Evolutionary conservation across 2,797 vertebrate species (phyloP).

Genomic region (Eidolon dupreanum): DNA sequence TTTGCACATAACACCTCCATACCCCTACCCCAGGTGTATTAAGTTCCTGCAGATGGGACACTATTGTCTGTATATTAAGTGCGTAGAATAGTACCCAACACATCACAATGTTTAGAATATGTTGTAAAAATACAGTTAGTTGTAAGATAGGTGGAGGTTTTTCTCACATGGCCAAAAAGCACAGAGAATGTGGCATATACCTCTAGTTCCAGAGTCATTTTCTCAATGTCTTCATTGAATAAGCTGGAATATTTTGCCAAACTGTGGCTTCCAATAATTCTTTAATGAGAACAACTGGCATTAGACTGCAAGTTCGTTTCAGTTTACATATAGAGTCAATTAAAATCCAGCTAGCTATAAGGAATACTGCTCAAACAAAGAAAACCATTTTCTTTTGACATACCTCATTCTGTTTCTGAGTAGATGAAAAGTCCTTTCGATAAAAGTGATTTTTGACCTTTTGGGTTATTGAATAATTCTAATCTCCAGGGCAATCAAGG

Average conservation of each 20-base stretch:
- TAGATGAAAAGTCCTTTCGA: background rate
- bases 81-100: background rate
- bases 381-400: conserved; percentile 75
- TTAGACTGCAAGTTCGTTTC: conserved; percentile 72
- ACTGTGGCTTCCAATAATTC: conserved; percentile 51
- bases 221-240: conserved; percentile 72
- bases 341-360: conserved; percentile 32
- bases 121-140: background rate
- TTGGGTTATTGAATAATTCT: background rate
- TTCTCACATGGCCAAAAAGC: background rate
- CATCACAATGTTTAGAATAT: background rate
- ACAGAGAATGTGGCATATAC: background rate
- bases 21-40: background rate
- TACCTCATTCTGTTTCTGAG: conserved; percentile 51
- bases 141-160: background rate
- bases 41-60: background rate
- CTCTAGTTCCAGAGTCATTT: background rate
- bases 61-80: background rate
- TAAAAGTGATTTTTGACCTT: conserved; percentile 15
- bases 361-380: conserved; percentile 34
- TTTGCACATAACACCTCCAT: background rate
- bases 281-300: conserved; percentile 76
- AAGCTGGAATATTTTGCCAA: conserved; percentile 68
- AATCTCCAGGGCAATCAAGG: background rate
- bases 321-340: conserved; percentile 68